These are phyloP conservation scores for Drosophila willistoni DNA, from an alignment of 1,140 invertebrate genomes.

Conservation along the genomic window DNA sequence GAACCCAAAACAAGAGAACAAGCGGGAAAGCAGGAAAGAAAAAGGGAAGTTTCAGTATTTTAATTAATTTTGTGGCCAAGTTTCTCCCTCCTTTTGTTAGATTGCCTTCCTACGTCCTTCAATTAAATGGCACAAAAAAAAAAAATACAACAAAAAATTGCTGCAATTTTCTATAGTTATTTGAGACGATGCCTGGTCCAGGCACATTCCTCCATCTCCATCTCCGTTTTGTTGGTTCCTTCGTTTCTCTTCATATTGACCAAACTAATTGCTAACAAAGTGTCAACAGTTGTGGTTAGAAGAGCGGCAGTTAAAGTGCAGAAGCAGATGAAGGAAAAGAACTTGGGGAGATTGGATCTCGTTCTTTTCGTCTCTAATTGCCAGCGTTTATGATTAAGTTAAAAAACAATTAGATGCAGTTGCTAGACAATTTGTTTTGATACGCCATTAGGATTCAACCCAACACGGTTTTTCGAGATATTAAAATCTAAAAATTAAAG, in stretches of 20 bases:
- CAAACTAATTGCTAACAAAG: constrained; percentile 78
- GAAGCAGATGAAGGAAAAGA: constrained; percentile 17
- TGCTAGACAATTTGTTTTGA: constrained; percentile 16
- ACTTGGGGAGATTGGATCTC: constrained; percentile 11
- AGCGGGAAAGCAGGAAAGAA: constrained; percentile 34
- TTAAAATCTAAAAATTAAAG: too few relatives aligned
- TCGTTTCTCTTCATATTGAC: constrained; percentile 39
- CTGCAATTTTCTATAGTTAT: constrained; percentile 59
- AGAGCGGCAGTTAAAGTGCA: constrained; percentile 1
- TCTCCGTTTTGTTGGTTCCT: constrained; percentile 1
- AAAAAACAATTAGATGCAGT: constrained; percentile 76
- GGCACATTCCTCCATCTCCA: constrained; percentile 40
- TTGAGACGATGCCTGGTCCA: constrained; percentile 53
- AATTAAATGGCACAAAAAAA: constrained; percentile 62
- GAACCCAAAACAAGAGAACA: background rate
- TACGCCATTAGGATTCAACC: background rate
- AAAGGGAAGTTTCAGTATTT: constrained; percentile 50
- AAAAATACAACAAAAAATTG: constrained; percentile 45
- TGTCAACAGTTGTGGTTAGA: constrained; percentile 69
- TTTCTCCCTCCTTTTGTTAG: constrained; percentile 9
- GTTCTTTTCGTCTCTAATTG: constrained; percentile 54
- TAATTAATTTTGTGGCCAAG: constrained; percentile 69
- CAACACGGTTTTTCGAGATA: too few relatives aligned
- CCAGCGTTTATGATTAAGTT: constrained; percentile 71
- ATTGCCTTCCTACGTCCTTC: constrained; percentile 35